Percentiles rank a stretch among this genome's conserved stretches.
Evolutionary conservation across 2,888 invertebrate species (phyloP).

Genomic region (Scaptomyza cyrtandrae): DNA sequence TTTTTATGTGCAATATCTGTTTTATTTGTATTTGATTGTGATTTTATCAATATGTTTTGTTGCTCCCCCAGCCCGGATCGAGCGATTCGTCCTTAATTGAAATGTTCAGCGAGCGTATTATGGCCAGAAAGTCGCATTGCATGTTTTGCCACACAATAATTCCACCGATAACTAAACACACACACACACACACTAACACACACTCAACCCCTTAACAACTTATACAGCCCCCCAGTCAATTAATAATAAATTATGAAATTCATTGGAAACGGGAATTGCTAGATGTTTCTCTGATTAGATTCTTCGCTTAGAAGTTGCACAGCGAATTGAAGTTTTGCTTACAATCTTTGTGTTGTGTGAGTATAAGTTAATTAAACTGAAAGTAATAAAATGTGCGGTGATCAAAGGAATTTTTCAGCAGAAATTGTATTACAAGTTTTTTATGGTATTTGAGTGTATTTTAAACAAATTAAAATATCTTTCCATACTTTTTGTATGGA

Average conservation of each 20-base stretch:
- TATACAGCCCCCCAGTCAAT: slow-evolving; percentile 47
- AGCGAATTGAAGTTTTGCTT: slow-evolving; percentile 23
- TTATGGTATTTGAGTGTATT: background rate
- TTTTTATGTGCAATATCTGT: slow-evolving; percentile 77
- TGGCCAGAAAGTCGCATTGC: slow-evolving; percentile 41
- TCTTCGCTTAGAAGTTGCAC: slow-evolving; percentile 26
- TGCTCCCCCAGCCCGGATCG: slow-evolving; percentile 13
- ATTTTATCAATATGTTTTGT: slow-evolving; percentile 75
- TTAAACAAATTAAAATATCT: too few relatives aligned
- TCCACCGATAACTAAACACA: slow-evolving; percentile 22
- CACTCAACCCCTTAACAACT: background rate
- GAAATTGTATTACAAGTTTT: background rate
- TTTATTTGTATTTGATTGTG: slow-evolving; percentile 78
- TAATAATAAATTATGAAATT: slow-evolving; percentile 77
- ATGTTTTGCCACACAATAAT: slow-evolving; percentile 35
- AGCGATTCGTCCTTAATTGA: slow-evolving; percentile 62
- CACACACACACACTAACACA: background rate
- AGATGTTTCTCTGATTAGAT: slow-evolving; percentile 32
- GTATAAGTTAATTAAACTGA: slow-evolving; percentile 38
- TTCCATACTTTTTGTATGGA: too few relatives aligned
- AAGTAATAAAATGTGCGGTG: slow-evolving; percentile 7
- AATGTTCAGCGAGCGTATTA: slow-evolving; percentile 63
- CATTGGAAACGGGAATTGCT: slow-evolving; percentile 51
- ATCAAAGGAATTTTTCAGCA: background rate
- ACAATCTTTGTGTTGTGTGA: slow-evolving; percentile 13